Percentiles rank a stretch among this genome's conserved stretches.
These are phyloP conservation scores for Spisula subtruncata DNA, from an alignment of 2,888 invertebrate species.

Conservation along the genomic window DNA sequence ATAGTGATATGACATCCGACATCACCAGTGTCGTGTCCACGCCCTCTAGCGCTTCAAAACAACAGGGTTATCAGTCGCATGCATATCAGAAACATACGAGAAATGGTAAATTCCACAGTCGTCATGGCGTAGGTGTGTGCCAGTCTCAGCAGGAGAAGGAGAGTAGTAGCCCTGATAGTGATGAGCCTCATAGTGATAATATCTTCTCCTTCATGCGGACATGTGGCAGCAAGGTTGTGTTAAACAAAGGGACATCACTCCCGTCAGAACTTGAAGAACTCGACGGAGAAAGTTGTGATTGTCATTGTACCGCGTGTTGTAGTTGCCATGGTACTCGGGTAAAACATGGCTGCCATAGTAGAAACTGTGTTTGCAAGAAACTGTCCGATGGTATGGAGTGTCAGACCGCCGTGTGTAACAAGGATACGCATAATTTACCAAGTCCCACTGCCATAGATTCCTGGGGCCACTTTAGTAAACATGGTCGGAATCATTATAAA, in stretches of 20 bases:
- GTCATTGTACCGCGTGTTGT: constrained; percentile 72
- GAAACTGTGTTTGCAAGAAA: constrained; percentile 62
- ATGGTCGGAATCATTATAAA: constrained; percentile 78
- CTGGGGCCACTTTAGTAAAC: constrained; percentile 83
- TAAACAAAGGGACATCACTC: constrained; percentile 67
- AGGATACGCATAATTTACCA: constrained; percentile 53
- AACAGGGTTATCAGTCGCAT: background rate
- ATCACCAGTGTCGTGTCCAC: constrained; percentile 40
- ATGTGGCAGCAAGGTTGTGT: constrained; percentile 44
- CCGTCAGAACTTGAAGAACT: constrained; percentile 62
- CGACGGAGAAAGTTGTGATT: constrained; percentile 64
- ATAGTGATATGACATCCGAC: constrained; percentile 63
- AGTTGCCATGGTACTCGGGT: constrained; percentile 63
- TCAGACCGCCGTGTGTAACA: constrained; percentile 33
- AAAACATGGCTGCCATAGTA: constrained; percentile 54
- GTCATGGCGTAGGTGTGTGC: background rate
- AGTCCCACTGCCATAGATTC: constrained; percentile 76
- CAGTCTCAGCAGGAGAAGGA: constrained; percentile 48
- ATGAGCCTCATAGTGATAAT: constrained; percentile 47
- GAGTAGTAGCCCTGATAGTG: constrained; percentile 54
- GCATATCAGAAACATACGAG: constrained; percentile 36
- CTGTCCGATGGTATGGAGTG: constrained; percentile 62
- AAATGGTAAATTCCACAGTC: background rate
- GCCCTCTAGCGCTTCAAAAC: background rate
- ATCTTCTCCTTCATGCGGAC: constrained; percentile 63